Evolutionary conservation across 1,140 invertebrate species (phyloP).

Genomic region (Ceratina japonica): DNA sequence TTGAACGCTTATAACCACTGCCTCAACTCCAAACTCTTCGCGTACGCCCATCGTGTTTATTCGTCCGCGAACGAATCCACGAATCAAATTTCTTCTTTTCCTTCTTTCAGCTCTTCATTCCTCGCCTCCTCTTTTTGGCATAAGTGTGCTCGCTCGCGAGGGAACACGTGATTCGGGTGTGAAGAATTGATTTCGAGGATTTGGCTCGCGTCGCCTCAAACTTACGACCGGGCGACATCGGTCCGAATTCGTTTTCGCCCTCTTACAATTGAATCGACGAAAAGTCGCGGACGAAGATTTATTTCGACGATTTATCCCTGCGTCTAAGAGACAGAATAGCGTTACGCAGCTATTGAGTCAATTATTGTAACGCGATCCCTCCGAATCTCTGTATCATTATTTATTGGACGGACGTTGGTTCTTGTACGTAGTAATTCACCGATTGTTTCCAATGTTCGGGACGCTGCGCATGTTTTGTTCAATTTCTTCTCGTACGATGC

Average conservation of each 20-base stretch:
- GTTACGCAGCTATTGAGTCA: neutral
- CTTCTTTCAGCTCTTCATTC: too few species aligned
- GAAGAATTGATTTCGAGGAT: constrained; percentile 20
- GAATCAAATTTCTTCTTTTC: neutral
- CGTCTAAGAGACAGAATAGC: too few species aligned
- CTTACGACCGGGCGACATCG: neutral
- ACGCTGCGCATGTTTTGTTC: neutral
- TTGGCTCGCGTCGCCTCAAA: neutral
- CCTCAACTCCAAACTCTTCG: neutral
- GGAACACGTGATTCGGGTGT: neutral
- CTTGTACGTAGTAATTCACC: neutral
- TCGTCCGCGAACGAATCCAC: constrained; percentile 1
- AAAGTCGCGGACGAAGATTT: neutral
- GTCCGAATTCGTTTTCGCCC: neutral
- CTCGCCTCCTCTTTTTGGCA: too few species aligned
- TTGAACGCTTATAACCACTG: constrained; percentile 60
- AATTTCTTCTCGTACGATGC: neutral
- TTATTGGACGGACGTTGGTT: constrained; percentile 4
- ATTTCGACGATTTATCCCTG: neutral
- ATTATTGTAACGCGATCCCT: neutral
- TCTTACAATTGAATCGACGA: neutral
- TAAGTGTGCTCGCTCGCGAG: too few species aligned
- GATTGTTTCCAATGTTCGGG: neutral
- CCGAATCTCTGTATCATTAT: constrained; percentile 11
- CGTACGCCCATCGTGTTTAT: constrained; percentile 28